phyloP scores from a whole-genome alignment of 2,888 invertebrate genomes.

The Bursaphelenchus okinawaensis region DNA sequence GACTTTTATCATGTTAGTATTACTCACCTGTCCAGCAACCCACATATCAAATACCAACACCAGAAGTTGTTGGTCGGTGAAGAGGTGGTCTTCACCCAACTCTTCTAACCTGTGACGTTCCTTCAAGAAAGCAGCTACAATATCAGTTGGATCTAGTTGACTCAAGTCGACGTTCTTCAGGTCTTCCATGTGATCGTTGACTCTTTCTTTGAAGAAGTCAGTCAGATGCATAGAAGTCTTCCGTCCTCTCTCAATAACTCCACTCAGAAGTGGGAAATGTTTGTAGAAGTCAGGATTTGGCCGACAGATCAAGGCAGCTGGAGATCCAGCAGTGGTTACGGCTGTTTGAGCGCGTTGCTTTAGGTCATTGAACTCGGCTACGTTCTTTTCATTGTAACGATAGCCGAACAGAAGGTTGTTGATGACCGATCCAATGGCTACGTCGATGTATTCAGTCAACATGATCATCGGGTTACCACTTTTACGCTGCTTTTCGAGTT shows the following conservation, averaged over 20 bases:
- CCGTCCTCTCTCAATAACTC: background rate
- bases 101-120: background rate
- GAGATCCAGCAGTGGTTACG: background rate
- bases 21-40: conserved; percentile 16
- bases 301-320: conserved; percentile 1
- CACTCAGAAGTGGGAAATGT: conserved; percentile 15
- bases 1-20: background rate
- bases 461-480: background rate
- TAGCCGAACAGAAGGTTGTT: conserved; percentile 13
- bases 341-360: conserved; percentile 6
- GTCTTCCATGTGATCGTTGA: conserved; percentile 11
- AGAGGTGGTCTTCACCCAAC: conserved; percentile 1
- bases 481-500: background rate
- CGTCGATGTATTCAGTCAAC: conserved; percentile 5
- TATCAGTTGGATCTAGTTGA: conserved; percentile 19
- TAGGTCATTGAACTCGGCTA: conserved; percentile 15
- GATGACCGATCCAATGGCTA: conserved; percentile 19
- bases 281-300: conserved; percentile 4
- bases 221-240: background rate
- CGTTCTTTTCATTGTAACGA: conserved; percentile 15
- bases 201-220: conserved; percentile 17
- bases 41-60: conserved; percentile 18
- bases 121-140: conserved; percentile 21
- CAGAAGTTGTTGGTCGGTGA: conserved; percentile 14
- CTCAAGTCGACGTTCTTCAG: conserved; percentile 1